Percentiles rank a stretch among this genome's conserved stretches.
Evolutionary conservation across 2,888 invertebrate genomes (phyloP).

Genomic region (Volucella inanis): DNA sequence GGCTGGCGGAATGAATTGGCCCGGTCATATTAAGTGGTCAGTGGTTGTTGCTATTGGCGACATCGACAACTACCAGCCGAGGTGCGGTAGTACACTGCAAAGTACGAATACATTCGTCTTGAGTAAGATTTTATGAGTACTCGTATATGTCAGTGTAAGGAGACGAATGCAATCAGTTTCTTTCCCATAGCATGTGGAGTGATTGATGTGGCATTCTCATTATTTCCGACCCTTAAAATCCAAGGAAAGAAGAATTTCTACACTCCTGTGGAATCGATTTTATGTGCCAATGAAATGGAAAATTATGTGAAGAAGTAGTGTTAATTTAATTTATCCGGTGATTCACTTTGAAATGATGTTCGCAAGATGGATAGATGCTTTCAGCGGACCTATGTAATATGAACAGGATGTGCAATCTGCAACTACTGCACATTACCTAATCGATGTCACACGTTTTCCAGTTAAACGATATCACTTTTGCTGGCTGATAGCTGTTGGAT

Average conservation of each 20-base stretch:
- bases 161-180: not conserved
- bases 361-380: not conserved
- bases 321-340: slow-evolving; percentile 37
- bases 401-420: not conserved
- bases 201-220: slow-evolving; percentile 67
- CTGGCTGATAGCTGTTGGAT: not conserved
- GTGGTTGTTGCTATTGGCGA: slow-evolving; percentile 59
- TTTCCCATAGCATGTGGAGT: slow-evolving; percentile 47
- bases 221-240: slow-evolving; percentile 18
- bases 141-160: slow-evolving; percentile 18
- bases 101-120: slow-evolving; percentile 6
- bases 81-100: too few relatives aligned
- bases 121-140: slow-evolving; percentile 35
- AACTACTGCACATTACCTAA: not conserved
- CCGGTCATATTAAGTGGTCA: slow-evolving; percentile 38
- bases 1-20: not conserved
- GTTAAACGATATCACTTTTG: not conserved
- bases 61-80: slow-evolving; percentile 42
- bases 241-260: slow-evolving; percentile 10
- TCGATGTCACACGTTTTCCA: slow-evolving; percentile 1
- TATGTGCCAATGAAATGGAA: slow-evolving; percentile 42
- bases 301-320: not conserved
- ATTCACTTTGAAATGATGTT: slow-evolving; percentile 18
- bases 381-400: not conserved
- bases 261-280: slow-evolving; percentile 55